phyloP scores from a whole-genome alignment of 2,888 invertebrate genomes.

The Rhopalosiphum nymphaeae region DNA sequence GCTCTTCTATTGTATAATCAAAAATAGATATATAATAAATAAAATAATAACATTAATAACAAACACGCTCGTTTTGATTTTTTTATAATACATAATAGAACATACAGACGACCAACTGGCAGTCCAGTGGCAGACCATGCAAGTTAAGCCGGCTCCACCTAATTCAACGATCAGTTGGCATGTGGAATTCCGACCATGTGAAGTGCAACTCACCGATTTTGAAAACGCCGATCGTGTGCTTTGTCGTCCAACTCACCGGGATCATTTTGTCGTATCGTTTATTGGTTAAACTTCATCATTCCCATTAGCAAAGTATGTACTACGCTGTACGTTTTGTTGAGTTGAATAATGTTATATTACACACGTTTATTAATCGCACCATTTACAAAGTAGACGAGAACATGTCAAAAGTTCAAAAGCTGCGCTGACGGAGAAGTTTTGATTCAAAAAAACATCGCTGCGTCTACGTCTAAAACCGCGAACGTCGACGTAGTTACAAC shows the following conservation, averaged over 20 bases:
- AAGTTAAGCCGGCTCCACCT: constrained; percentile 98
- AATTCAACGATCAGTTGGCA: constrained; percentile 98
- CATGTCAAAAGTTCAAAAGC: constrained; percentile 95
- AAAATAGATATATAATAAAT: no score
- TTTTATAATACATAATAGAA: constrained; percentile 73
- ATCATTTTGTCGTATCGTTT: constrained; percentile 97
- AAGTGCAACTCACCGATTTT: constrained; percentile 98
- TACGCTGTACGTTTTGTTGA: background rate
- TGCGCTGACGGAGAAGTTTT: constrained; percentile 86
- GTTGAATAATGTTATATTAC: background rate
- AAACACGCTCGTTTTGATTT: background rate
- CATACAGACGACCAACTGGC: constrained; percentile 98
- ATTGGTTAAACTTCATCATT: constrained; percentile 94
- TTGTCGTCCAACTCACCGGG: constrained; percentile 94
- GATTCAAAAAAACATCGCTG: constrained; percentile 89
- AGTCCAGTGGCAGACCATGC: constrained; percentile 99
- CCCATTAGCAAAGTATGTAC: constrained; percentile 90
- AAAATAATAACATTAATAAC: background rate
- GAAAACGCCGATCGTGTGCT: constrained; percentile 98
- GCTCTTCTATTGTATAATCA: background rate
- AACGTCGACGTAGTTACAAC: constrained; percentile 46
- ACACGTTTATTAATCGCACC: background rate
- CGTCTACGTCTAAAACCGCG: constrained; percentile 71
- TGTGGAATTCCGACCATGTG: constrained; percentile 99
- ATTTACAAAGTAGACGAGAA: constrained; percentile 88